Evolutionary conservation across 2,888 invertebrate genomes (phyloP).

Genomic region (Drosophila recens): DNA sequence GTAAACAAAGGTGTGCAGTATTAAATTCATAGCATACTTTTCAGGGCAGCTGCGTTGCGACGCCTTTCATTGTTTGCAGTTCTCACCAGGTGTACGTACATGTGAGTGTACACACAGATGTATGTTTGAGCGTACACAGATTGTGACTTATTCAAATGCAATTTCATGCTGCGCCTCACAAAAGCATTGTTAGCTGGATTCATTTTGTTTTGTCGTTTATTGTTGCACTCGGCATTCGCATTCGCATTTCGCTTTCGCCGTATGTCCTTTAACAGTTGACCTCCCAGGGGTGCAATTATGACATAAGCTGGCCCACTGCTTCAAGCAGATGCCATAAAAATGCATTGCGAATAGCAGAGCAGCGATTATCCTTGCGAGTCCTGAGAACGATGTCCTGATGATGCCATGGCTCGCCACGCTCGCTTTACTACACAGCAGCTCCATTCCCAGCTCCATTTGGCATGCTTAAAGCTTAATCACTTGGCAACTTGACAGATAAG

Average conservation of each 20-base stretch:
- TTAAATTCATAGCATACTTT: slow-evolving; percentile 53
- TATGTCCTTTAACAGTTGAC: slow-evolving; percentile 56
- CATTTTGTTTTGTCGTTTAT: slow-evolving; percentile 13
- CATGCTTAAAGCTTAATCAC: slow-evolving; percentile 59
- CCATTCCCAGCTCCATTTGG: slow-evolving; percentile 16
- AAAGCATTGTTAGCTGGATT: slow-evolving; percentile 16
- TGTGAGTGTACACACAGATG: background rate
- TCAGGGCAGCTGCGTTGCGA: slow-evolving; percentile 36
- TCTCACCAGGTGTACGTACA: slow-evolving; percentile 12
- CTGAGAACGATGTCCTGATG: slow-evolving; percentile 5
- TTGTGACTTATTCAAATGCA: slow-evolving; percentile 58
- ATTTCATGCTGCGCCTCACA: slow-evolving; percentile 49
- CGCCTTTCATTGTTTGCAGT: slow-evolving; percentile 42
- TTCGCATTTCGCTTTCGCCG: slow-evolving; percentile 11
- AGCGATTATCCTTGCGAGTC: slow-evolving; percentile 38
- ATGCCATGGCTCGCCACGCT: slow-evolving; percentile 23
- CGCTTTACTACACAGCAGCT: slow-evolving; percentile 9
- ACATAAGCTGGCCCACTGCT: slow-evolving; percentile 34
- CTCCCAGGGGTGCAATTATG: slow-evolving; percentile 64
- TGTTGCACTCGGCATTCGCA: slow-evolving; percentile 13
- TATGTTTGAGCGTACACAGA: slow-evolving; percentile 33
- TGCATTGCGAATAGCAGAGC: slow-evolving; percentile 42
- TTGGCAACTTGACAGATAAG: slow-evolving; percentile 58
- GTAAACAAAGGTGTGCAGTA: slow-evolving; percentile 46
- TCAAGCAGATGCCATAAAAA: slow-evolving; percentile 51